Base-by-base conservation (phyloP, 2,797 vertebrate genomes). In the Ibycter americanus region DNA sequence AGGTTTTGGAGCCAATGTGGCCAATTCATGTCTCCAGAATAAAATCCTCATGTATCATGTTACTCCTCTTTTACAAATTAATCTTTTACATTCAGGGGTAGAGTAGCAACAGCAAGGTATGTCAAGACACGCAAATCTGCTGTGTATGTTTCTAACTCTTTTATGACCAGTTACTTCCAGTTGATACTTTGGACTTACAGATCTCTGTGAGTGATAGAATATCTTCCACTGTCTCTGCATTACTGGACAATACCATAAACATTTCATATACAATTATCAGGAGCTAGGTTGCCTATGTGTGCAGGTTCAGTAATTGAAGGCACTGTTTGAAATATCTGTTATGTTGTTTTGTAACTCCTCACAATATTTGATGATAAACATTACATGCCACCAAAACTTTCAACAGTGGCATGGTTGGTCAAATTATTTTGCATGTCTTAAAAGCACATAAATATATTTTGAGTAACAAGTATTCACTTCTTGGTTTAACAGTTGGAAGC, bases 401-500 rank as follows among this genome's bases (percentile, higher is more conserved):
- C 29, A 78, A 27, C 36, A 52, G 25, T 42, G 56, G 3, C 9
- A 9, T 29, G 21, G 11, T 47, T 29, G 21, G 11, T 47, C 38
- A 82, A 51, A 38, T 73, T 56, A 77, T 83, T 78, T 76, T 89
- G 5, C 21, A 12, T 8, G 0, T 42, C 36, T 59, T 71, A 71
- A 80, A 84, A 18, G 38, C 12, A 73, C 15, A 20, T 55, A 36
- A 68, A 87, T 82, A 32, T 89, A 20, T 54, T 82, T 83, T 76
- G 32, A 91, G 20, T 97, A 84, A 97, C 55, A 36, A 8, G 2
- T 25, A 16, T 79, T 95, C 71, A 51, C 44, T 96, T 89, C 93
- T 91, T 97, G 67, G 46, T 96, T 94, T 95, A 82, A 98, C 88
- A 99, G 99, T 87, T 99, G 12, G 88, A 97, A 6, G 44, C 97